Conservation (phyloP, 2,113 vertebrate genomes). For the Eupsittula cactorum region DNA sequence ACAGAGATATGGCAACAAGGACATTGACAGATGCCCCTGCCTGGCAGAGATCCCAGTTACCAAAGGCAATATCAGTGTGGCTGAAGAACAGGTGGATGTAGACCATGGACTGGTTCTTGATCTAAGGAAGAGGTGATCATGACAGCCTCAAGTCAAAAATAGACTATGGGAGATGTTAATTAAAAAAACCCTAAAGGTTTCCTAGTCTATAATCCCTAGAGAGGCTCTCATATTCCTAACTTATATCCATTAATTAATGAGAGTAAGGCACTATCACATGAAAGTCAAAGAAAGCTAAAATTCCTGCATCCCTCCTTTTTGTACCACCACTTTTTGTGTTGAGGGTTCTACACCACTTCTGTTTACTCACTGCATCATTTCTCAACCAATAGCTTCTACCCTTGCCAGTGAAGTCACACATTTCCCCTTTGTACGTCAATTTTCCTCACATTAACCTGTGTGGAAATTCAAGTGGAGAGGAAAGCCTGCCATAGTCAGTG, state of each 20-base stretch:
- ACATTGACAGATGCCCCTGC: neutral
- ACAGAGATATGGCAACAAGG: too few species aligned
- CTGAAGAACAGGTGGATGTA: neutral
- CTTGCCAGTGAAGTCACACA: rapidly evolving
- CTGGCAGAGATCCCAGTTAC: neutral
- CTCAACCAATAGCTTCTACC: neutral
- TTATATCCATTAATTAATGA: neutral
- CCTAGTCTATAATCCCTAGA: neutral
- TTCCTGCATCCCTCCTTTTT: neutral
- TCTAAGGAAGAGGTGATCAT: neutral
- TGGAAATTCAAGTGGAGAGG: neutral
- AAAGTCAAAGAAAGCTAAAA: neutral
- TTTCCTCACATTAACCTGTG: neutral
- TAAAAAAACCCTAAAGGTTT: neutral
- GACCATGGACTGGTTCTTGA: neutral
- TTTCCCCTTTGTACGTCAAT: neutral
- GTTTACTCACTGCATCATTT: neutral
- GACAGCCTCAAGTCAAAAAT: neutral
- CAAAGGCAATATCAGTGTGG: neutral
- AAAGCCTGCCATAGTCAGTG: neutral
- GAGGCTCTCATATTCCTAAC: neutral
- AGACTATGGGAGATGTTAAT: neutral
- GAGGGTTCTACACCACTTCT: neutral
- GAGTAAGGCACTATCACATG: neutral
- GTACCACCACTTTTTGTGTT: neutral